phyloP scores from a whole-genome alignment of 2,113 vertebrate species.

The Pavo muticus region DNA sequence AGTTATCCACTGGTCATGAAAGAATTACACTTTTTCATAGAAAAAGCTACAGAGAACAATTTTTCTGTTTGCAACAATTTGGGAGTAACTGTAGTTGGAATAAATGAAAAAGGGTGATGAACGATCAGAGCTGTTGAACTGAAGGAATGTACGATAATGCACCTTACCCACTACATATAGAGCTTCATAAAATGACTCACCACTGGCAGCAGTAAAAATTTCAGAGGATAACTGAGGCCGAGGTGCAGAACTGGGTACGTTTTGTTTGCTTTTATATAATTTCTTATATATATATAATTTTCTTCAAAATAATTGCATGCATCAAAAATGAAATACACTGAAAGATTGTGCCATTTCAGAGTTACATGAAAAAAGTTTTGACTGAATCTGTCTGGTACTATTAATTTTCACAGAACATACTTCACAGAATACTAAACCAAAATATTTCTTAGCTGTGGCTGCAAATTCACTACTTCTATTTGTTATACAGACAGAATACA shows the following conservation, averaged over 20 bases:
- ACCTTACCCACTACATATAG: background rate
- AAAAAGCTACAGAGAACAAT: background rate
- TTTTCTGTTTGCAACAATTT: background rate
- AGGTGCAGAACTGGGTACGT: background rate
- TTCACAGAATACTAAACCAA: background rate
- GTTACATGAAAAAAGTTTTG: background rate
- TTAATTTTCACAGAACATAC: background rate
- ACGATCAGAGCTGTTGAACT: accelerated
- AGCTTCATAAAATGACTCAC: background rate
- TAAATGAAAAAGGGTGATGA: background rate
- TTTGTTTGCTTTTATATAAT: background rate
- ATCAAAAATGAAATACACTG: background rate
- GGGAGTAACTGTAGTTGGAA: background rate
- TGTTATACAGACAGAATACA: background rate
- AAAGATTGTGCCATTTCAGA: background rate
- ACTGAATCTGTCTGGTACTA: background rate
- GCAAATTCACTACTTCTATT: constrained; percentile 6
- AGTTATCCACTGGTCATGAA: background rate
- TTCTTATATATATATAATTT: background rate
- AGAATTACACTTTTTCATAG: background rate
- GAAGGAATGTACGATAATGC: background rate
- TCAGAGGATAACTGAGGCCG: background rate
- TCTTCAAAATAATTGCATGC: background rate
- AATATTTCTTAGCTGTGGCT: background rate
- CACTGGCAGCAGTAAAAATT: background rate